Evolutionary conservation across 2,888 invertebrate genomes (phyloP), one percentile per base, ranked within the genome.

Genomic region (Ornithoptera priamus): DNA sequence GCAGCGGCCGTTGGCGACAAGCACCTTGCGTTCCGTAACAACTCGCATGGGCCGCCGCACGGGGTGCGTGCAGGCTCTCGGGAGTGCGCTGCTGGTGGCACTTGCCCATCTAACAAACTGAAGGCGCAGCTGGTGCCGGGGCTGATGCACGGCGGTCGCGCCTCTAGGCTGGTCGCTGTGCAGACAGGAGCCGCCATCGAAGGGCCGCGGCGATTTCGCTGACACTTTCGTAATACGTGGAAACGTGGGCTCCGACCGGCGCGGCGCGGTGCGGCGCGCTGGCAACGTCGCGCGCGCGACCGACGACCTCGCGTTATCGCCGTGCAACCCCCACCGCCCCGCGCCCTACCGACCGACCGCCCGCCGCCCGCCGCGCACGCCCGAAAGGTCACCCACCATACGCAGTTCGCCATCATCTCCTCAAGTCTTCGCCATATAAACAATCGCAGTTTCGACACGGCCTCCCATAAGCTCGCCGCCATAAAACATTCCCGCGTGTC

Each of bases 271-370:
- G 80, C 76, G 74, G 81, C 85, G 88, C 80, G 82, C 84, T 88
- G 89, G 92, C 90, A 92, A 92, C 91, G 87, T 77, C 85, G 90
- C 90, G 75, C 84, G 75, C 80, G 79, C 85, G 87, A 88, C 85
- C 89, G 89, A 89, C 91, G 90, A 89, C 92, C 89, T 90, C 90
- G 86, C 80, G 86, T 86, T 88, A 90, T 90, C 90, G 87, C 87
- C 83, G 80, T 82, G 30, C 30, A 3, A 5, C 30, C 30, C 4
- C 30, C 30, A 30, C 30, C 30, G 83, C 86, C 87, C 85, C 84
- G 83, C 85, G 89, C 85, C 22, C 22, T 22, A 22, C 22, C 22
- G 22, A 22, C 22, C 22, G 22, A 22, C 22, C 22, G 22, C 22
- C 30, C 30, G 83, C 86, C 87, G 85, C 84, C 83, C 85, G 89